Base-by-base conservation (phyloP, 2,113 vertebrate species). In the Sciurus niger region DNA sequence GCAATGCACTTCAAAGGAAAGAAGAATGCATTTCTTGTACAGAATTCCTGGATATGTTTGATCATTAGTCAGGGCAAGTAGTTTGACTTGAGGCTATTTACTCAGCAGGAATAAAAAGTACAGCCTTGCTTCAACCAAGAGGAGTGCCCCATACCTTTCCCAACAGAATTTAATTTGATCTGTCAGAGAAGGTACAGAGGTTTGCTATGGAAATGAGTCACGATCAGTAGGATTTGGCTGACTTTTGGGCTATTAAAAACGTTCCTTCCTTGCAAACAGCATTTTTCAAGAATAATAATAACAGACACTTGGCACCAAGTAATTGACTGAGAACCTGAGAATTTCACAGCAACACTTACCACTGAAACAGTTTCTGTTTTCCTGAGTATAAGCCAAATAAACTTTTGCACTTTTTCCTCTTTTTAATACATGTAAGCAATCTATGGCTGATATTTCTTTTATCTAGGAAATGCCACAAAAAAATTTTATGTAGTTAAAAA, bases 41-140 rank as follows among this genome's bases (percentile, higher is more conserved):
- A 95, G 90, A 97, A 98, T 96, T 96, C 97, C 96, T 96, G 95
- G 80, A 73, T 98, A 96, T 92, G 95, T 98, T 96, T 98, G 97
- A 98, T 98, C 97, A 95, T 98, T 98, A 97, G 98, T 98, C 94
- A 95, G 97, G 95, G 96, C 94, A 97, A 98, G 94, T 93, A 93
- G 92, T 96, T 97, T 97, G 94, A 96, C 98, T 97, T 92, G 73
- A 97, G 96, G 98, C 97, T 98, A 89, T 98, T 98, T 97, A 96
- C 96, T 97, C 92, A 97, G 92, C 92, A 96, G 88, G 93, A 96
- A 95, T 96, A 91, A 96, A 96, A 97, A 96, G 51, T 93, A 94
- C 40, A 95, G 48, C 92, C 88, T 95, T 93, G 70, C 88, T 95
- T 94, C 84, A 94, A 78, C 93, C 79, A 90, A 94, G 73, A 90